These are phyloP conservation scores for Pantelozetes paolii DNA, from an alignment of 2,888 invertebrate genomes.

Conservation along the genomic window DNA sequence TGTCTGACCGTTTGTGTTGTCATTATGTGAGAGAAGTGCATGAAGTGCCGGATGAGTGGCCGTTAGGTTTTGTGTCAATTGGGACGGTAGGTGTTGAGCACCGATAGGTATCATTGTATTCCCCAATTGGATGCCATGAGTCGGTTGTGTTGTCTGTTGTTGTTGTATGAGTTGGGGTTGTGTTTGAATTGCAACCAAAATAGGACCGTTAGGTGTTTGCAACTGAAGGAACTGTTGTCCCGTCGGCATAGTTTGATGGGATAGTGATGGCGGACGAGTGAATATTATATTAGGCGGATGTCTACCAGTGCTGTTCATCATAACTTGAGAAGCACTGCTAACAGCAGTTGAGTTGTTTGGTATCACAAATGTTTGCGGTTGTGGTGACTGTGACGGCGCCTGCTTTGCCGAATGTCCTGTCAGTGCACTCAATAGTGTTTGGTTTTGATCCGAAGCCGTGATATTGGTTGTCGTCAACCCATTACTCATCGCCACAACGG, in stretches of 20 bases:
- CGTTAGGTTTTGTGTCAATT: constrained; percentile 25
- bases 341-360: constrained; percentile 43
- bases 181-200: constrained; percentile 53
- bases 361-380: constrained; percentile 42
- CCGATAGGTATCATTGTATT: constrained; percentile 41
- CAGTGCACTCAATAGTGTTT: constrained; percentile 44
- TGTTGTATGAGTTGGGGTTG: constrained; percentile 20
- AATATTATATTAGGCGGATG: constrained; percentile 41
- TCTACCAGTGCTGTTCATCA: constrained; percentile 43
- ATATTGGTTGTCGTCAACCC: constrained; percentile 13
- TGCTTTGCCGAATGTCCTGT: constrained; percentile 40
- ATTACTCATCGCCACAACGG: constrained; percentile 34
- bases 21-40: constrained; percentile 37
- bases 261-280: constrained; percentile 43
- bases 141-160: constrained; percentile 63
- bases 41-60: constrained; percentile 37
- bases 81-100: constrained; percentile 43
- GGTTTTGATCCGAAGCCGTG: constrained; percentile 32
- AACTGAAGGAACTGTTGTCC: constrained; percentile 55
- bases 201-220: constrained; percentile 56
- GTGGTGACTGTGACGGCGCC: constrained; percentile 29
- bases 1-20: constrained; percentile 24
- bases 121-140: constrained; percentile 38
- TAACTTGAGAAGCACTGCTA: constrained; percentile 40
- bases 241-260: constrained; percentile 36